Percentiles rank a stretch among this genome's conserved stretches.
phyloP scores from a whole-genome alignment of 2,113 vertebrate genomes.

The Callaeas wilsoni region DNA sequence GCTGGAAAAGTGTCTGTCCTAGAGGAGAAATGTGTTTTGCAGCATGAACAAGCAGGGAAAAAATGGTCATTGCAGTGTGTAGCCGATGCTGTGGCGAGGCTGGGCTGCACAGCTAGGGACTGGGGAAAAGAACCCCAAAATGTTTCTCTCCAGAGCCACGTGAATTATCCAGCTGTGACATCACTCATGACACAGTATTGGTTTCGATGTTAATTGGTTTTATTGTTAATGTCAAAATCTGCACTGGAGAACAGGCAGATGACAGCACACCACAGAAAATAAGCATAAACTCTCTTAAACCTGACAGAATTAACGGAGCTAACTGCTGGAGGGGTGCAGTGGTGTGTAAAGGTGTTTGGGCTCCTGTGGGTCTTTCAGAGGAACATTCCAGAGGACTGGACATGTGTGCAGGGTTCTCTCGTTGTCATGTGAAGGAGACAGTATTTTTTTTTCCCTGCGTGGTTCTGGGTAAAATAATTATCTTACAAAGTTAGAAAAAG shows the following conservation, averaged over 20 bases:
- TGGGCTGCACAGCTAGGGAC: neutral
- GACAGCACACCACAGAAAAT: neutral
- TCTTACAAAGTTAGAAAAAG: neutral
- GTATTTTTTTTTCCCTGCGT: accelerated
- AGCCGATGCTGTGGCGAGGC: neutral
- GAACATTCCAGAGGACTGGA: neutral
- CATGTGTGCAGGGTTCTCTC: accelerated
- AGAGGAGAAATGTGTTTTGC: conserved; percentile 3
- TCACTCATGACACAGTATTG: neutral
- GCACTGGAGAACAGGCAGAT: neutral
- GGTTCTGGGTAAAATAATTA: neutral
- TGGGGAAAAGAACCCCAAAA: neutral
- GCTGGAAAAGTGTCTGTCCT: neutral
- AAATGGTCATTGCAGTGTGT: neutral
- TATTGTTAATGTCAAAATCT: neutral
- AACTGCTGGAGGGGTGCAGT: neutral
- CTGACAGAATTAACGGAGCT: neutral
- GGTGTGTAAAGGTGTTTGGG: neutral
- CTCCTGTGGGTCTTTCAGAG: neutral
- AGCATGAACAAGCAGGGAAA: neutral
- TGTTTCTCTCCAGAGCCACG: neutral
- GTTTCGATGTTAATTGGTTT: neutral
- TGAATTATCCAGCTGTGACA: neutral
- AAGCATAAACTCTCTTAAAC: neutral
- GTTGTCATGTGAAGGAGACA: neutral